Evolutionary conservation across 2,797 vertebrate species (phyloP).

Genomic region (Acrossocheilus wenchowensis): DNA sequence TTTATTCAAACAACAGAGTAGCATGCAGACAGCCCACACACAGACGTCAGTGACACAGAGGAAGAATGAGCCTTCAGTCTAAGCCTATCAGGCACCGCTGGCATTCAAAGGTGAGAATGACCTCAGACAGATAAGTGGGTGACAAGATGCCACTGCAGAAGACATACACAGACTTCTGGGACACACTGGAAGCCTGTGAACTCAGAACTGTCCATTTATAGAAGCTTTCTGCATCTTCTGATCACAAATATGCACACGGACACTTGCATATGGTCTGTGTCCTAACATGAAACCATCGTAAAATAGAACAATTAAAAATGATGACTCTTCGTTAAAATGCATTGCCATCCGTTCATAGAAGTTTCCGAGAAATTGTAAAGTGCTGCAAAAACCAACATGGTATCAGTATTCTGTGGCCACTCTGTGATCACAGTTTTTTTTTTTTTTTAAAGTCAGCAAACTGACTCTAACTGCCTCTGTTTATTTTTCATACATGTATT

Average conservation of each 20-base stretch:
- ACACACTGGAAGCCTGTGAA: background rate
- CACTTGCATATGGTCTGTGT: background rate
- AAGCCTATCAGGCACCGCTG: conserved; percentile 69
- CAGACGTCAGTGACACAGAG: conserved; percentile 64
- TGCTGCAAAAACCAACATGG: conserved; percentile 27
- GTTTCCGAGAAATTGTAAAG: conserved; percentile 36
- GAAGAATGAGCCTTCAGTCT: conserved; percentile 73
- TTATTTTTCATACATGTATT: conserved; percentile 30
- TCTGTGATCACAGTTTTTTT: background rate
- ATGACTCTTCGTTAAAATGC: conserved; percentile 6
- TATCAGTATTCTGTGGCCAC: conserved; percentile 6
- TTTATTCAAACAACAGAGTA: conserved; percentile 53
- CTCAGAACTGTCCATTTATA: background rate
- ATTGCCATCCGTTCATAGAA: background rate
- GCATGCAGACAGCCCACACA: conserved; percentile 40
- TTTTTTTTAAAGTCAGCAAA: background rate
- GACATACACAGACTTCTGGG: background rate
- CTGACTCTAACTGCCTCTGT: conserved; percentile 22
- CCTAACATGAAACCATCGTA: conserved; percentile 5
- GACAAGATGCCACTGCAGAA: conserved; percentile 52
- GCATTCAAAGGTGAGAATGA: conserved; percentile 72
- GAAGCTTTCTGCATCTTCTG: background rate
- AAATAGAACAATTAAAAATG: conserved; percentile 23
- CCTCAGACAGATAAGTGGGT: conserved; percentile 70
- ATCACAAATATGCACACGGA: background rate